Conservation (phyloP, 2,113 vertebrate species). For the Sminthopsis crassicaudata region DNA sequence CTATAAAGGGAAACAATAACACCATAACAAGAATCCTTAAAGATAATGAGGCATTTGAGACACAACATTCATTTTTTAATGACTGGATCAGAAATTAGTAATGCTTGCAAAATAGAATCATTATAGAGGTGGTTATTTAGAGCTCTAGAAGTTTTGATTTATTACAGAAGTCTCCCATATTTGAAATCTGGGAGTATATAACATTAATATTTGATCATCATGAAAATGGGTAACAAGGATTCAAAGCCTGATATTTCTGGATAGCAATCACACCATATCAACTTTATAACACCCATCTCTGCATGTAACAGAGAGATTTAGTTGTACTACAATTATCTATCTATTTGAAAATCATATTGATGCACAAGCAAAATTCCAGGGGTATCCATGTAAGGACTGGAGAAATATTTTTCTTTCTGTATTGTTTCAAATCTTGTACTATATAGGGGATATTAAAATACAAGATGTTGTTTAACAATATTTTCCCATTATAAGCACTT, state of each 20-base stretch:
- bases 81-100: neutral
- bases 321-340: neutral
- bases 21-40: neutral
- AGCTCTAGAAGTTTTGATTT: neutral
- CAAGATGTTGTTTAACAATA: neutral
- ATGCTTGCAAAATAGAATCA: neutral
- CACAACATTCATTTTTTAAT: neutral
- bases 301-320: neutral
- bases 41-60: neutral
- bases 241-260: neutral
- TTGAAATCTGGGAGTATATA: neutral
- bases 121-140: neutral
- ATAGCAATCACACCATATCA: neutral
- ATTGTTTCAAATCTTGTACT: conserved; percentile 7
- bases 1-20: neutral
- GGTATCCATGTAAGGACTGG: neutral
- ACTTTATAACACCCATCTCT: neutral
- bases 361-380: conserved; percentile 13
- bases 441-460: neutral
- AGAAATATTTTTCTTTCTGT: neutral
- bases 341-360: neutral
- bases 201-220: neutral
- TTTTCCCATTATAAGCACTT: neutral
- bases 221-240: neutral
- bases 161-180: neutral